Evolutionary conservation across 2,888 invertebrate species (phyloP).

Genomic region (Pasiphila rectangulata): DNA sequence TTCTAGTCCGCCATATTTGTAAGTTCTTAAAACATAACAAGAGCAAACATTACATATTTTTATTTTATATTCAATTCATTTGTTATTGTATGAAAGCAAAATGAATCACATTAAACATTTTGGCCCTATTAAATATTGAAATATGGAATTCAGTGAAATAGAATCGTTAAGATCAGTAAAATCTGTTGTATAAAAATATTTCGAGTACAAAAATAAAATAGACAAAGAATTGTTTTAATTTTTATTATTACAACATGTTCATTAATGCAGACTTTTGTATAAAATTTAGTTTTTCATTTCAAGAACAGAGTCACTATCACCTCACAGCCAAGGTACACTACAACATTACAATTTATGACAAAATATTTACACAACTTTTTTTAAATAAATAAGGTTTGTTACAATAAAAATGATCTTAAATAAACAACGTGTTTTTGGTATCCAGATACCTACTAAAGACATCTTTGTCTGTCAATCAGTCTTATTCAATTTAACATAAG

Average conservation of each 20-base stretch:
- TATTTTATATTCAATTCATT: neutral
- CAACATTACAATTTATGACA: conserved; percentile 33
- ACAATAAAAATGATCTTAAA: conserved; percentile 44
- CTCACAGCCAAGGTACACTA: conserved; percentile 66
- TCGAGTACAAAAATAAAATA: conserved; percentile 27
- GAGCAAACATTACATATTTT: neutral
- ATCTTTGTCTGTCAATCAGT: conserved; percentile 57
- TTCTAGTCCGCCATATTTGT: conserved; percentile 39
- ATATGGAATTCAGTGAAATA: neutral
- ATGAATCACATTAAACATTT: too few species aligned
- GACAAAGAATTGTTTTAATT: conserved; percentile 31
- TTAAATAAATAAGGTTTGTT: conserved; percentile 30
- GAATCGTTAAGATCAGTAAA: neutral
- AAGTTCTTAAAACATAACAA: conserved; percentile 20
- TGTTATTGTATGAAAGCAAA: too few species aligned
- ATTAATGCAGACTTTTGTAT: conserved; percentile 48
- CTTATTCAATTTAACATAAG: conserved; percentile 59
- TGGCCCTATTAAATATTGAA: too few species aligned
- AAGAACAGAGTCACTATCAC: conserved; percentile 48
- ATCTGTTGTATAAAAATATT: conserved; percentile 29
- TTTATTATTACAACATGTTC: conserved; percentile 47
- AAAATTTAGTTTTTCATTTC: conserved; percentile 47
- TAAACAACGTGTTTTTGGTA: conserved; percentile 45
- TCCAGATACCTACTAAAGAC: conserved; percentile 43
- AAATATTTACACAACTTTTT: conserved; percentile 34